Conservation (phyloP, 2,797 vertebrate species). For the Brachyrhaphis roseni region DNA sequence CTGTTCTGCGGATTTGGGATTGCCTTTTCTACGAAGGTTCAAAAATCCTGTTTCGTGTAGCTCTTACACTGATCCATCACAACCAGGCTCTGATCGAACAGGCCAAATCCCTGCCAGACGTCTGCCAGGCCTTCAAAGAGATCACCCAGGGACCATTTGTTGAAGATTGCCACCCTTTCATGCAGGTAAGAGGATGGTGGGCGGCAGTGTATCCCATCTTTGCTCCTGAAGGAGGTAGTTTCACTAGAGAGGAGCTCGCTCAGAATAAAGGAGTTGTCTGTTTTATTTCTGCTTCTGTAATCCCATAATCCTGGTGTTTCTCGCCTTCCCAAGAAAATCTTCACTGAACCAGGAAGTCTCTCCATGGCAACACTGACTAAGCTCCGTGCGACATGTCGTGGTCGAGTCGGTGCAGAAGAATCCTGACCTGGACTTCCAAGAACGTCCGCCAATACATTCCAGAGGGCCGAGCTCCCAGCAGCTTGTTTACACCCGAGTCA, state of each 20-base stretch:
- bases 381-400: conserved; percentile 82
- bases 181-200: conserved; percentile 84
- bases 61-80: conserved; percentile 91
- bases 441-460: conserved; percentile 65
- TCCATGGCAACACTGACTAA: conserved; percentile 84
- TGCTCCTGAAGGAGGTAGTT: background rate
- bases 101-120: conserved; percentile 86
- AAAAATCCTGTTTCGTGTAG: conserved; percentile 95
- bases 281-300: conserved; percentile 17
- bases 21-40: conserved; percentile 97
- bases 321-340: conserved; percentile 83
- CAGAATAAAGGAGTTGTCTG: background rate
- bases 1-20: conserved; percentile 96
- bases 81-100: conserved; percentile 87
- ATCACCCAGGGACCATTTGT: conserved; percentile 88
- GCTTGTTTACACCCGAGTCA: conserved; percentile 47
- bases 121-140: conserved; percentile 91
- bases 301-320: conserved; percentile 27
- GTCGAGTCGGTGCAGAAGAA: conserved; percentile 72
- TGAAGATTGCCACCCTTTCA: conserved; percentile 91
- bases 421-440: conserved; percentile 54
- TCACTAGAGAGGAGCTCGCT: background rate
- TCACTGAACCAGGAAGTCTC: conserved; percentile 90
- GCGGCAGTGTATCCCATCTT: background rate
- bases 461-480: conserved; percentile 21